phyloP scores from a whole-genome alignment of 2,888 invertebrate species.

The Colostygia pectinataria region DNA sequence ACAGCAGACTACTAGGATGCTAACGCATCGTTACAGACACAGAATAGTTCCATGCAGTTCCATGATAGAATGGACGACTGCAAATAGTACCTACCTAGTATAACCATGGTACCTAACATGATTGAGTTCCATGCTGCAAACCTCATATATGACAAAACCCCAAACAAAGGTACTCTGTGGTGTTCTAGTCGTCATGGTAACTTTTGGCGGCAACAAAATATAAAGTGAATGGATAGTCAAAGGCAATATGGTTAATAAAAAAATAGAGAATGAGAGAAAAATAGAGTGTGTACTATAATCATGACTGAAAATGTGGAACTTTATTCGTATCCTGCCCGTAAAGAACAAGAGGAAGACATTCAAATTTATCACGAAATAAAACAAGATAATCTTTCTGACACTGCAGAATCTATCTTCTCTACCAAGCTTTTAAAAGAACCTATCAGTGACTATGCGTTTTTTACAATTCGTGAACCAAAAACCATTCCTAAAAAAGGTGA shows the following conservation, averaged over 20 bases:
- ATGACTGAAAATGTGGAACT: conserved; percentile 66
- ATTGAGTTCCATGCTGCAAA: no score
- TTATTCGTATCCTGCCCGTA: conserved; percentile 42
- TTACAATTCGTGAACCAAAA: conserved; percentile 54
- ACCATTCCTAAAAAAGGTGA: conserved; percentile 37
- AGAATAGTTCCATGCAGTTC: no score
- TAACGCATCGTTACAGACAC: no score
- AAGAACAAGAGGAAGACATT: conserved; percentile 50
- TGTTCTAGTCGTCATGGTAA: conserved; percentile 9
- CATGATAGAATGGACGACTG: no score
- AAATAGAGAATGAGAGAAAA: no score
- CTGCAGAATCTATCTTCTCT: conserved; percentile 36
- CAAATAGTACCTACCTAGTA: no score
- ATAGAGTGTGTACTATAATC: no score
- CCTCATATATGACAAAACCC: no score
- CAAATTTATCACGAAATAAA: conserved; percentile 71
- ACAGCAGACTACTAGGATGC: no score
- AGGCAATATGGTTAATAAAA: no score
- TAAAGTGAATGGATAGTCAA: neutral
- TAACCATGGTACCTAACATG: no score
- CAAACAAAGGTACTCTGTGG: neutral
- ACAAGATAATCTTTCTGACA: conserved; percentile 38
- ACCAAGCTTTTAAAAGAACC: conserved; percentile 39
- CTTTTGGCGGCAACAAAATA: conserved; percentile 14
- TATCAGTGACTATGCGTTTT: conserved; percentile 60